These are phyloP conservation scores for Aepyceros melampus DNA, from an alignment of 2,113 vertebrate genomes.

Conservation along the genomic window DNA sequence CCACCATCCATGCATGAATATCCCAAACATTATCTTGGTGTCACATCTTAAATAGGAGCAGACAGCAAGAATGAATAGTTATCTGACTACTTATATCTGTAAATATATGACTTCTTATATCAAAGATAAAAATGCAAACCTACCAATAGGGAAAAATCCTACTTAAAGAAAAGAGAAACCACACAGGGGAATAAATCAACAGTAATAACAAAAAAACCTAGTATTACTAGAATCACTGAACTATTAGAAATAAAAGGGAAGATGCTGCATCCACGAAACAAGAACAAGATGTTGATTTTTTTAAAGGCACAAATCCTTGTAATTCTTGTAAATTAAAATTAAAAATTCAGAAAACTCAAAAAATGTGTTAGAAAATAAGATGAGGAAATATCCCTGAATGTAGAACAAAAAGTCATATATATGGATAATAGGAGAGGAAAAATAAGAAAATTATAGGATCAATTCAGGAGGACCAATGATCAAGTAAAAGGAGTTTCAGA, in stretches of 20 bases:
- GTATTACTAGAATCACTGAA: neutral
- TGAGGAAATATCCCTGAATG: neutral
- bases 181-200: neutral
- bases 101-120: neutral
- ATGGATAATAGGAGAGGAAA: neutral
- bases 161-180: neutral
- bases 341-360: neutral
- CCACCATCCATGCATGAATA: accelerated
- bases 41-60: neutral
- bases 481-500: neutral
- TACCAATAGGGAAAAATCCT: neutral
- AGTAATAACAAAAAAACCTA: neutral
- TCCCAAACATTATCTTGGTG: too few species aligned
- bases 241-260: neutral
- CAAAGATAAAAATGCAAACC: neutral
- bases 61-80: neutral
- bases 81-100: neutral
- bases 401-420: neutral
- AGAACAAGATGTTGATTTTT: neutral
- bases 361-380: neutral
- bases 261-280: neutral
- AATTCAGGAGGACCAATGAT: neutral
- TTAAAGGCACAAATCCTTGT: neutral
- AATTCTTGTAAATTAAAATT: neutral
- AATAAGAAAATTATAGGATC: neutral